Evolutionary conservation across 1,140 invertebrate species (phyloP), one percentile per base, ranked within the genome.

Genomic region (Psilanteris sp.): DNA sequence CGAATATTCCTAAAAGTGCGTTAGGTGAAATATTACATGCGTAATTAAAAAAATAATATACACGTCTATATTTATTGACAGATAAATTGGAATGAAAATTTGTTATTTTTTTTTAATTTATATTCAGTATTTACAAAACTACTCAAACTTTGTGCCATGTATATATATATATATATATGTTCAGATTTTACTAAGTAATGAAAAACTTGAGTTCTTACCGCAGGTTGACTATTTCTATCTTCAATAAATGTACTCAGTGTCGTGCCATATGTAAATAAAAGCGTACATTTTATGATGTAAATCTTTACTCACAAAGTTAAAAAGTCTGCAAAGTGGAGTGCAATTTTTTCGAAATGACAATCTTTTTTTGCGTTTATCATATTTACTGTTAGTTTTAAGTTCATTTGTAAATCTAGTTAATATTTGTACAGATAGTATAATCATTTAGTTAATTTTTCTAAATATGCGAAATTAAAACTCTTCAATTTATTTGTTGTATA

Each of bases 181-280:
- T 54, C 15, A 36, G 3, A 31, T 11, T 46, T 46, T 11, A 29
- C 9, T 31, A 22, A 18, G 6, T 14, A 46, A 10, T 10, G 4
- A 27, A 11, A 26, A 10, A 24, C 11, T 20, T 20, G n/a, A 34
- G 7, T 43, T 15, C 26, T 7, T 31, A 9, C 10, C 18, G n/a
- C 34, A 24, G 32, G 20, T 18, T 41, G 31, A 26, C 24, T 37
- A 54, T 48, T 8, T 57, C 46, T 37, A 18, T 27, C 54, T 4
- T 32, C 4, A 67, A 67, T 48, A 20, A 61, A 74, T 57, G 61
- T 74, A 75, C 71, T 75, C 62, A 62, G 24, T 55, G 39, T 67
- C 62, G 71, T 75, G 71, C 71, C 71, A 75, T 75, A 75, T 75
- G 71, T 75, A 75, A 62, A 75, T 75, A 71, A 13, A 27, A 54